Base-by-base conservation (phyloP, 2,888 invertebrate genomes). In the Diplazon laetatorius region DNA sequence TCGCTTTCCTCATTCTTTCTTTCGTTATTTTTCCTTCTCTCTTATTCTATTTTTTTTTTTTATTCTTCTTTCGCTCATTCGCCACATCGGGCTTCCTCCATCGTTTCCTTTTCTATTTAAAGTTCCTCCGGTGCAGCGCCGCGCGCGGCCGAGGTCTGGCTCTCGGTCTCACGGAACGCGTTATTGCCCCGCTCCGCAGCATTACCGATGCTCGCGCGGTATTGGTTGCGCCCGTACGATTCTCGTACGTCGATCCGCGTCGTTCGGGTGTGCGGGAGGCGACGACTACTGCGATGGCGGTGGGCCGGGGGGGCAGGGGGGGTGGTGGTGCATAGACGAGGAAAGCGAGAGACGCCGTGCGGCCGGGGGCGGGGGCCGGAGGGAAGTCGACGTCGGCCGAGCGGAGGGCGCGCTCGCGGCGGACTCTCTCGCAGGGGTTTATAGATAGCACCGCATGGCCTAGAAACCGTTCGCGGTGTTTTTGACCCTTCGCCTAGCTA, bases 401-500 rank as follows among this genome's bases (percentile, higher is more conserved):
- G 76, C 52, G 72, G 50, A 73, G 62, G 72, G 69, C 52, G 79
- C 76, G 78, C n/a, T n/a, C 59, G 71, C 69, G 52, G 78, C 74
- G 80, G 80, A 62, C 2, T n/a, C 71, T 80, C 86, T 87, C 84
- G 87, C 87, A 88, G 88, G 89, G 89, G 90, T 90, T 90, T 91
- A 90, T 91, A 90, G 90, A 90, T 91, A 90, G 90, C 88, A 88
- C 85, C 82, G 88, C 85, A 88, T 90, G 91, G 90, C 91, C 91
- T 91, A 91, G 91, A 91, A 91, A 91, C 91, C 87, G 87, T 87
- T 88, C 85, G 71, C 78, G 89, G 91, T 90, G 91, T 90, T 91
- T 91, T 91, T 91, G 91, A 91, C 91, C 91, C 91, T 90, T 91
- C 87, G 91, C 89, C 90, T 89, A 89, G 90, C 91, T 89, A 89